These are phyloP conservation scores for Wiebesia pumilae DNA, from an alignment of 1,140 invertebrate species.

Conservation along the genomic window DNA sequence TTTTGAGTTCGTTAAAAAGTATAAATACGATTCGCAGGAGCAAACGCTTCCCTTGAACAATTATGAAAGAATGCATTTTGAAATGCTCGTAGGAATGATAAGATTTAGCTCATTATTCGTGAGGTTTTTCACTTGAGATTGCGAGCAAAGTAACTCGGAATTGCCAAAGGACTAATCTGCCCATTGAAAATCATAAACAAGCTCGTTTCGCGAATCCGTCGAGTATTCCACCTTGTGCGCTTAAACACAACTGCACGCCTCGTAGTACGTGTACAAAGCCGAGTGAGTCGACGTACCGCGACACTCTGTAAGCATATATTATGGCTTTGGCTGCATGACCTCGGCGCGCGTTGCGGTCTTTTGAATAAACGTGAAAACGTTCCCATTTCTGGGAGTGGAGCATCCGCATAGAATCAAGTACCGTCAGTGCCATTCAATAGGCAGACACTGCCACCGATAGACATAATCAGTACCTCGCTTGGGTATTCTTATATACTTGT, in stretches of 20 bases:
- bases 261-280: too few species aligned
- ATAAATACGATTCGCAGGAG: too few species aligned
- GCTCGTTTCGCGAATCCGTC: too few species aligned
- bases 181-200: neutral
- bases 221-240: too few species aligned
- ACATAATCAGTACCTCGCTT: neutral
- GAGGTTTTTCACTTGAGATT: neutral
- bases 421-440: conserved; percentile 52
- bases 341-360: conserved; percentile 15
- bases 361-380: conserved; percentile 58
- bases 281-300: neutral
- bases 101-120: too few species aligned
- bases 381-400: conserved; percentile 67
- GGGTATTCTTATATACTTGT: neutral
- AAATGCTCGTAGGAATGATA: too few species aligned
- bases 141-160: neutral
- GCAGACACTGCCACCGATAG: conserved; percentile 16
- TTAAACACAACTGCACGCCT: too few species aligned
- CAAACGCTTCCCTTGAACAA: too few species aligned
- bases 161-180: neutral
- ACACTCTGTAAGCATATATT: neutral
- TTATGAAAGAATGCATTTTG: too few species aligned
- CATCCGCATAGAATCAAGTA: conserved; percentile 59
- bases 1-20: too few species aligned
- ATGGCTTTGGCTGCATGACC: neutral